Base-by-base conservation (phyloP, 2,888 invertebrate species). In the Bombylius major region DNA sequence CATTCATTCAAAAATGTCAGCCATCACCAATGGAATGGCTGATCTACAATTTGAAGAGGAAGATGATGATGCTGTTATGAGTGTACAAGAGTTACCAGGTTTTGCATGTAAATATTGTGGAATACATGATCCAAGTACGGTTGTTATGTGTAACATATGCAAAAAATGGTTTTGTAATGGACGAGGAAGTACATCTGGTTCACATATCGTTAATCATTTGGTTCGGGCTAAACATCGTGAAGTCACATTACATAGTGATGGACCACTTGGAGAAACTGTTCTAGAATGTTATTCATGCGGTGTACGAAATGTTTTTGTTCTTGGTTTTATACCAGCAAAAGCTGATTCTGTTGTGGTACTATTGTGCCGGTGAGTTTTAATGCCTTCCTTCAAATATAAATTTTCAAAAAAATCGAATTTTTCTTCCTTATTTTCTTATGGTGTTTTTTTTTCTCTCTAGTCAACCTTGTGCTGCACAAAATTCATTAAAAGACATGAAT, bases 161-260 rank as follows among this genome's bases (percentile, higher is more conserved):
- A 95, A 94, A 71, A 97, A 98, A 71, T 99, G 99, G 99, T 99
- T 99, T 72, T 99, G 99, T 75, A 99, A 99, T 78, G 98, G 97
- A 1, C 83, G 97, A 57, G 98, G 98, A 14, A 96, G 93, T 70
- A 97, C 97, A 3, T 95, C 96, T 1, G 98, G 94, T 34, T 97
- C 98, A 51, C 99, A 99, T 70, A 97, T 99, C 64, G 92, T 99
- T 65, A 98, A 98, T 75, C 99, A 99, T 76, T 78, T 99, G 70
- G 99, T 99, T 59, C 81, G 98, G 61, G 96, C 98, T n/a, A 97
- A 97, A 74, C 97, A 99, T 71, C 98, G 98, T 79, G 99, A 99
- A 77, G 97, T 99, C 0, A 96, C 96, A 0, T 78, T 99, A 50
- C 99, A 99, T 70, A 82, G 90, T 66, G 98, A 99, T 72, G 98